phyloP scores from a whole-genome alignment of 2,888 invertebrate species.

The Hirtodrosophila histrioides region DNA sequence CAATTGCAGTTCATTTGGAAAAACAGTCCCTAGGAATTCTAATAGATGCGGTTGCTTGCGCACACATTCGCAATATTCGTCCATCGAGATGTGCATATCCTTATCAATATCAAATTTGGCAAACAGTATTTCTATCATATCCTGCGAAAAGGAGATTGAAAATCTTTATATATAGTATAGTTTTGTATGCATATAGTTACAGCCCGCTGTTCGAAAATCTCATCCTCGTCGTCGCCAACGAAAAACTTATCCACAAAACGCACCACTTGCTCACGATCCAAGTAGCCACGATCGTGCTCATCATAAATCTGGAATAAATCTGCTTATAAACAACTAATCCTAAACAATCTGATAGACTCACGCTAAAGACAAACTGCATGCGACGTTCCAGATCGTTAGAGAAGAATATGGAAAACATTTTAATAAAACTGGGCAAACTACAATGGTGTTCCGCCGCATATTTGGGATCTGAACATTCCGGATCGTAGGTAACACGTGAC shows the following conservation, averaged over 20 bases:
- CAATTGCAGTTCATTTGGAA: constrained; percentile 41
- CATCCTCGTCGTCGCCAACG: constrained; percentile 87
- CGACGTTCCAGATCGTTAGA: constrained; percentile 88
- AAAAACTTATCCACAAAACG: constrained; percentile 81
- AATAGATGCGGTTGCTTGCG: constrained; percentile 45
- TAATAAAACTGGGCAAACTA: constrained; percentile 87
- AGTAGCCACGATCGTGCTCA: constrained; percentile 86
- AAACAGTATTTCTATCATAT: constrained; percentile 55
- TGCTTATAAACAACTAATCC: background rate
- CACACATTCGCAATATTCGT: constrained; percentile 46
- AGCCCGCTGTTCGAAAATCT: constrained; percentile 86
- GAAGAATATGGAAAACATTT: constrained; percentile 88
- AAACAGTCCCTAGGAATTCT: constrained; percentile 58
- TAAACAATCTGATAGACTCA: constrained; percentile 58
- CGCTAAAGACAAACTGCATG: constrained; percentile 87
- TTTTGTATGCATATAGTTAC: constrained; percentile 19
- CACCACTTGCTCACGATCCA: constrained; percentile 89
- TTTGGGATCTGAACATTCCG: constrained; percentile 18
- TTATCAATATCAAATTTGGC: constrained; percentile 63
- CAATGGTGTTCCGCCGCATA: constrained; percentile 37
- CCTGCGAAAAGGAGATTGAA: constrained; percentile 29
- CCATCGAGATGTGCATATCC: constrained; percentile 44
- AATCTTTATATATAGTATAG: too few species aligned
- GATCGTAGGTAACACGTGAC: constrained; percentile 14
- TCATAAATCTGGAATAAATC: constrained; percentile 85